Evolutionary conservation across 2,797 vertebrate genomes (phyloP).

Genomic region (Semotilus atromaculatus): DNA sequence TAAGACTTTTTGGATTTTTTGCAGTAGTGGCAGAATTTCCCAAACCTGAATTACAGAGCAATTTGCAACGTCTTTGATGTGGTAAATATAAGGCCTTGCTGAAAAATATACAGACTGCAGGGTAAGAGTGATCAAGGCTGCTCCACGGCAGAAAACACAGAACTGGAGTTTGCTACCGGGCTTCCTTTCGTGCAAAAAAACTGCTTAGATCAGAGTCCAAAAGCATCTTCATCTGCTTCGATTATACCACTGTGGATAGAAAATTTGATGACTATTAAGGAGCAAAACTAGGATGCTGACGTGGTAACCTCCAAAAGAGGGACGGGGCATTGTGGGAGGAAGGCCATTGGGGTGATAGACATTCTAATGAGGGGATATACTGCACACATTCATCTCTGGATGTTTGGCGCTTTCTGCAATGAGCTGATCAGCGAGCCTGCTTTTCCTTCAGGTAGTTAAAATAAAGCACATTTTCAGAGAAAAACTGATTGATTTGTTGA

Average conservation of each 20-base stretch:
- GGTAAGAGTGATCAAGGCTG: slow-evolving; percentile 64
- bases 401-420: slow-evolving; percentile 51
- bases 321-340: slow-evolving; percentile 66
- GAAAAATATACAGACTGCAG: slow-evolving; percentile 71
- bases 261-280: slow-evolving; percentile 80
- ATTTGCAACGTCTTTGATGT: slow-evolving; percentile 81
- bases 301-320: slow-evolving; percentile 75
- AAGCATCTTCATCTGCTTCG: slow-evolving; percentile 74
- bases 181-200: slow-evolving; percentile 70
- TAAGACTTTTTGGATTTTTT: slow-evolving; percentile 74
- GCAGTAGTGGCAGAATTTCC: slow-evolving; percentile 77
- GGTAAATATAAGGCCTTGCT: slow-evolving; percentile 75
- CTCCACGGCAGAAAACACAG: slow-evolving; percentile 62
- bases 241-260: slow-evolving; percentile 78
- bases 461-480: slow-evolving; percentile 23
- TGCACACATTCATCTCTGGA: slow-evolving; percentile 68
- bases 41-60: slow-evolving; percentile 81
- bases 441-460: slow-evolving; percentile 32
- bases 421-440: slow-evolving; percentile 35
- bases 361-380: slow-evolving; percentile 68
- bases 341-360: slow-evolving; percentile 60
- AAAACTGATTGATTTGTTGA: slow-evolving; percentile 51
- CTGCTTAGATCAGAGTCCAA: slow-evolving; percentile 77
- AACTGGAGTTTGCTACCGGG: slow-evolving; percentile 72
- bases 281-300: slow-evolving; percentile 79